Evolutionary conservation across 2,113 vertebrate genomes (phyloP).

Genomic region (Malurus elegans): DNA sequence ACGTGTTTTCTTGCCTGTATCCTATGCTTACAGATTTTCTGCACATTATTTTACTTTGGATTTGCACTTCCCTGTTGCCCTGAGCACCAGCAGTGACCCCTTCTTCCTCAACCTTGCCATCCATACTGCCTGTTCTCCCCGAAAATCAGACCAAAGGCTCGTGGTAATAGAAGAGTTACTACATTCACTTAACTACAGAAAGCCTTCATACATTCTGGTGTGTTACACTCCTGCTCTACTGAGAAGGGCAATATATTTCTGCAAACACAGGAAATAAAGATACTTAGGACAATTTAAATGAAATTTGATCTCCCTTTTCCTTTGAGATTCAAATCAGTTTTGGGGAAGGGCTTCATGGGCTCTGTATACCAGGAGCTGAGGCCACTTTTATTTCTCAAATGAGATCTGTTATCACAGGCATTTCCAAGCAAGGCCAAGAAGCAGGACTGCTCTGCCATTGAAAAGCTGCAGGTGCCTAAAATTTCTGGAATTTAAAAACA

Average conservation of each 20-base stretch:
- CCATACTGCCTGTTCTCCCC: not conserved
- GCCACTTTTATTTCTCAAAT: not conserved
- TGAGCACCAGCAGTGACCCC: not conserved
- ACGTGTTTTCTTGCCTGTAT: not conserved
- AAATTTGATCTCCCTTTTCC: not conserved
- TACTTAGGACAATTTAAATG: not conserved
- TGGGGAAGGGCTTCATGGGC: not conserved
- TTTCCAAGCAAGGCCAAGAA: constrained; percentile 23
- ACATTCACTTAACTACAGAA: not conserved
- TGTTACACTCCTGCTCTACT: not conserved
- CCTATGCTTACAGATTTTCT: not conserved
- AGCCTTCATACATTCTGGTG: not conserved
- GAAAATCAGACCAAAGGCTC: not conserved
- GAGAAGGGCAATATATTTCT: not conserved
- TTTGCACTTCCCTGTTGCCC: not conserved
- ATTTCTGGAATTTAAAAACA: constrained; percentile 21
- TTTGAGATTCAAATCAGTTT: not conserved
- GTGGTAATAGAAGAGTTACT: not conserved
- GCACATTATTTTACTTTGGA: not conserved
- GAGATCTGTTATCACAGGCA: not conserved
- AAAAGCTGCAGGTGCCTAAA: constrained; percentile 19
- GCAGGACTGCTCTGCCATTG: not conserved
- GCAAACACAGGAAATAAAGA: not conserved
- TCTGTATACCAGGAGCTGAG: not conserved
- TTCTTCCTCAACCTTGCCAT: not conserved